Percentiles rank a stretch among this genome's conserved stretches.
Conservation (phyloP, 2,113 vertebrate genomes). For the Anarhynchus alexandrinus region DNA sequence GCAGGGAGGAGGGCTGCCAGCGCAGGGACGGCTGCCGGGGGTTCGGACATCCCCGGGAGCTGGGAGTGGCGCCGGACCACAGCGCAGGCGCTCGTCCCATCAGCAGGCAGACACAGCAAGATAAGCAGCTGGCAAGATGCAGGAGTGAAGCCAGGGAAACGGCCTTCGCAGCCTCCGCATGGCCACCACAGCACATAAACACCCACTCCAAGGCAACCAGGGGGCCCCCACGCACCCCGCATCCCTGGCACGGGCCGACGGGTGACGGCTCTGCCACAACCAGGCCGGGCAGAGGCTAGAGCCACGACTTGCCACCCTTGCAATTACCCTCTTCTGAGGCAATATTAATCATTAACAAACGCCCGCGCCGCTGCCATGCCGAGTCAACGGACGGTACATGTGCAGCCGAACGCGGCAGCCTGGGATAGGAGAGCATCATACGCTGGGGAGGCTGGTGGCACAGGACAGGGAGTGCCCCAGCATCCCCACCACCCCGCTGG, state of each 20-base stretch:
- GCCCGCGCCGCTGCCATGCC: neutral
- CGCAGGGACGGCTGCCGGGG: neutral
- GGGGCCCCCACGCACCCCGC: rapidly evolving
- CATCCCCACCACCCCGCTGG: rapidly evolving
- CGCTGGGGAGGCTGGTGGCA: neutral
- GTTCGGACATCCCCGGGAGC: neutral
- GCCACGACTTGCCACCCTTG: neutral
- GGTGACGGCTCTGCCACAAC: neutral
- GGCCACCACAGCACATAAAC: neutral
- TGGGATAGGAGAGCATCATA: rapidly evolving
- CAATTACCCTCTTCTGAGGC: neutral
- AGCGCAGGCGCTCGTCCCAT: rapidly evolving
- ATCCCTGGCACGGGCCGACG: rapidly evolving
- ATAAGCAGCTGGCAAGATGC: neutral
- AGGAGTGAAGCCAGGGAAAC: neutral
- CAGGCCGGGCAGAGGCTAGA: neutral
- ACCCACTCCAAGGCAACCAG: rapidly evolving
- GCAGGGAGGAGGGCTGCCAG: neutral
- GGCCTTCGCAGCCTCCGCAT: neutral
- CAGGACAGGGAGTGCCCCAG: neutral
- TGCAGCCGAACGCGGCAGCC: rapidly evolving
- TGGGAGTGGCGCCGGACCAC: rapidly evolving
- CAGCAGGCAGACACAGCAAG: neutral
- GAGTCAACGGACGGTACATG: neutral
- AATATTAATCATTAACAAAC: neutral